phyloP scores from a whole-genome alignment of 2,113 vertebrate species.

The Verasper variegatus region DNA sequence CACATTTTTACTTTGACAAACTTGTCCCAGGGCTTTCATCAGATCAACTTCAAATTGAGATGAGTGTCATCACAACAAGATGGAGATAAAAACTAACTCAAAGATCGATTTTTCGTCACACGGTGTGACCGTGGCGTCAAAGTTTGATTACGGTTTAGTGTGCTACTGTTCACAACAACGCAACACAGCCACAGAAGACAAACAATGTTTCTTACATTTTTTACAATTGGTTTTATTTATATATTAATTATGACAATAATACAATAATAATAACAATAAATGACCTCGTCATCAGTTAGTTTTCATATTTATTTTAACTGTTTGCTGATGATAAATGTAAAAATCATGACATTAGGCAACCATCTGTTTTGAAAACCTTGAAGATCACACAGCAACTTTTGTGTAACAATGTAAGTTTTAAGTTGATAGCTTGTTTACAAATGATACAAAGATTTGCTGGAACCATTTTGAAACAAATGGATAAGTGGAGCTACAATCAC shows the following conservation, averaged over 20 bases:
- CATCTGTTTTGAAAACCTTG: constrained; percentile 49
- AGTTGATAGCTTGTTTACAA: constrained; percentile 36
- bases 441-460: constrained; percentile 30
- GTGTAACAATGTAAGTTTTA: background rate
- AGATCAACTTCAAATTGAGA: too few species aligned
- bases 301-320: constrained; percentile 12
- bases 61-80: too few species aligned
- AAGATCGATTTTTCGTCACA: too few species aligned
- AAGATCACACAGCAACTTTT: constrained; percentile 16
- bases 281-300: constrained; percentile 24
- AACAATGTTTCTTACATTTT: background rate
- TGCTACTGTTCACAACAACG: too few species aligned
- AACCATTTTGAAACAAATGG: constrained; percentile 68
- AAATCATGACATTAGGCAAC: constrained; percentile 34
- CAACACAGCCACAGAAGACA: background rate
- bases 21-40: too few species aligned
- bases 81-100: too few species aligned
- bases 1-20: too few species aligned
- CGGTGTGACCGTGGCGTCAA: too few species aligned
- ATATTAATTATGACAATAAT: constrained; percentile 55
- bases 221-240: constrained; percentile 41
- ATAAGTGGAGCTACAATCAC: constrained; percentile 42
- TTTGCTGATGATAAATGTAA: constrained; percentile 11
- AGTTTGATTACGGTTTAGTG: too few species aligned
- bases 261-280: constrained; percentile 55